phyloP scores from a whole-genome alignment of 2,888 invertebrate genomes.

The Drosophila dives region DNA sequence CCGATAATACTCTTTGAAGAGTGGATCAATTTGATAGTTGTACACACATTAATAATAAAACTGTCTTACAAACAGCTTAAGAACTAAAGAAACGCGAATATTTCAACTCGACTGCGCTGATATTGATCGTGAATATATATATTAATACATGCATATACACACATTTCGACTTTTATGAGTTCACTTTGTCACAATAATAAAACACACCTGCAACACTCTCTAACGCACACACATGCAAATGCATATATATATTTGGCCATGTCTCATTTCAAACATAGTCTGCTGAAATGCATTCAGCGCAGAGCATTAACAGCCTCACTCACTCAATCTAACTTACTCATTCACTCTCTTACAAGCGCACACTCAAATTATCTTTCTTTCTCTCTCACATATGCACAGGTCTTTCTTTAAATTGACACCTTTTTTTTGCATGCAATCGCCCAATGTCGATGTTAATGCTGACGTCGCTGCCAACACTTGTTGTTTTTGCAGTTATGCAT shows the following conservation, averaged over 20 bases:
- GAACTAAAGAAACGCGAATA: neutral
- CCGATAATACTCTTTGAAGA: neutral
- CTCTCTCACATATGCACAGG: neutral
- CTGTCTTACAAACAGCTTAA: neutral
- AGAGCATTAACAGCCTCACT: slow-evolving; percentile 9
- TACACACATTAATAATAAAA: neutral
- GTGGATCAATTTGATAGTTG: neutral
- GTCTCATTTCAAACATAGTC: slow-evolving; percentile 3
- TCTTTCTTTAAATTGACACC: slow-evolving; percentile 1
- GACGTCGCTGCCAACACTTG: slow-evolving; percentile 57
- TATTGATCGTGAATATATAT: neutral
- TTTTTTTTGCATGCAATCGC: slow-evolving; percentile 10
- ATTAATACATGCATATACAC: neutral
- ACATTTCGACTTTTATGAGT: neutral
- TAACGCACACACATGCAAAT: neutral
- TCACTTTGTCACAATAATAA: neutral
- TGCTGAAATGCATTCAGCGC: neutral
- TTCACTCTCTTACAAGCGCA: slow-evolving; percentile 2
- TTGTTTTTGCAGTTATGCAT: slow-evolving; percentile 29
- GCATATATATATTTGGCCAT: neutral
- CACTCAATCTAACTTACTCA: neutral
- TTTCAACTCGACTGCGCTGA: neutral
- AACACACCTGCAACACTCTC: slow-evolving; percentile 2
- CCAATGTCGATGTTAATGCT: slow-evolving; percentile 40
- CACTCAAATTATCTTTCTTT: neutral